A percentile compares a stretch with the other conserved stretches of the same genome.
phyloP scores from a whole-genome alignment of 2,113 vertebrate species.

The Lophochroa leadbeateri region DNA sequence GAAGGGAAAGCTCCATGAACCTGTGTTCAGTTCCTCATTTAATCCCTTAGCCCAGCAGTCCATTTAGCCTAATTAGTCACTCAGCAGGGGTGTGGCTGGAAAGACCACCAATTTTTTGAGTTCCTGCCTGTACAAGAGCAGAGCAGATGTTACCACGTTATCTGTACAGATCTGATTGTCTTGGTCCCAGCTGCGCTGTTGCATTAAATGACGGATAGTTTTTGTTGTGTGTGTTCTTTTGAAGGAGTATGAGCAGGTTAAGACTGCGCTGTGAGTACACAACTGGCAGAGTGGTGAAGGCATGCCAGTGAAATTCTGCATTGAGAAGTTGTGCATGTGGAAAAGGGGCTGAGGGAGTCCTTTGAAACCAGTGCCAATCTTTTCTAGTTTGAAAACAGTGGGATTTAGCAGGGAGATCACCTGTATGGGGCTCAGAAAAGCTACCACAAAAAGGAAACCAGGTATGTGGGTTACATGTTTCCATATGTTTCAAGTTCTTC shows the following conservation, averaged over 20 bases:
- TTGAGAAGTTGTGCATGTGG: background rate
- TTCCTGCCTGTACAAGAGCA: background rate
- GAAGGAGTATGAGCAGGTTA: background rate
- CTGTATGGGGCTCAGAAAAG: background rate
- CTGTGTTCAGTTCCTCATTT: background rate
- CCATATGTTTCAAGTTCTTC: background rate
- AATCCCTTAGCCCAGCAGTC: background rate
- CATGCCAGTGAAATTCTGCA: background rate
- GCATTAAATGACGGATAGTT: background rate
- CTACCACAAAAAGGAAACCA: background rate
- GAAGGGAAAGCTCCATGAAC: background rate
- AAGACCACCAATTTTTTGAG: background rate
- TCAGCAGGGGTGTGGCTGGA: background rate
- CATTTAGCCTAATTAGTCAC: background rate
- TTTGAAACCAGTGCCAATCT: background rate
- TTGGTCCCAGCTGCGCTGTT: background rate
- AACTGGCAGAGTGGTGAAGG: background rate
- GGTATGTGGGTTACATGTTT: background rate
- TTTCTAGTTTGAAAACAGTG: background rate
- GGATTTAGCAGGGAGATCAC: background rate
- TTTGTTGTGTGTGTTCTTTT: background rate
- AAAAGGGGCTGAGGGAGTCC: background rate
- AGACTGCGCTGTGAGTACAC: background rate
- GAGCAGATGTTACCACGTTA: background rate
- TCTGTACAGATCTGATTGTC: background rate